A percentile compares a stretch with the other conserved stretches of the same genome.
Evolutionary conservation across 1,140 invertebrate genomes (phyloP).

Genomic region (Pseudomyrmex gracilis): DNA sequence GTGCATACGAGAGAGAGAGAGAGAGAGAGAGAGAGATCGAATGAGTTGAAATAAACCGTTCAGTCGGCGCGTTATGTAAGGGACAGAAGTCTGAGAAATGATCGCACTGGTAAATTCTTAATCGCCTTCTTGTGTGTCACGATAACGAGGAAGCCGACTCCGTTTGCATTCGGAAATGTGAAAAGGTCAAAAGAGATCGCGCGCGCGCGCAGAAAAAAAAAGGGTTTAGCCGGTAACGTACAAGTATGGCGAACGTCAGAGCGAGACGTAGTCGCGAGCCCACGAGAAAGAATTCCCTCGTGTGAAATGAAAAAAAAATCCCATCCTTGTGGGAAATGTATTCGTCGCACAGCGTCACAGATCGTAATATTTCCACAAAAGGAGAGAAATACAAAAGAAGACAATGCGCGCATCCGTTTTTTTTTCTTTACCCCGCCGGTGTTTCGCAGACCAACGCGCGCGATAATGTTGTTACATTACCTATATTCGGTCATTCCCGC

Average conservation of each 20-base stretch:
- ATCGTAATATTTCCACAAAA: background rate
- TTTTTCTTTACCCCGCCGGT: background rate
- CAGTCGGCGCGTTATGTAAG: background rate
- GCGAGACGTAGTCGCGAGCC: background rate
- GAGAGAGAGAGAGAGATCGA: background rate
- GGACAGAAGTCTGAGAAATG: background rate
- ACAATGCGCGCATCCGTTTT: background rate
- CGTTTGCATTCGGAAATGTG: constrained; percentile 19
- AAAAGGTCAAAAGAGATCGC: constrained; percentile 37
- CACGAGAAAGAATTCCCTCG: constrained; percentile 21
- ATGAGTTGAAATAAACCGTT: background rate
- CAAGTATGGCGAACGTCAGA: background rate
- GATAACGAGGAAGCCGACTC: constrained; percentile 30
- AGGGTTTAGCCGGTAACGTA: constrained; percentile 27
- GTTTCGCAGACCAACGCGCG: too few relatives aligned
- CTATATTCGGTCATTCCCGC: background rate
- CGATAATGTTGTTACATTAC: too few relatives aligned
- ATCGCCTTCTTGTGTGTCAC: constrained; percentile 7
- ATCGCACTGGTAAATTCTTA: constrained; percentile 32
- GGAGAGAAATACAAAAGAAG: background rate
- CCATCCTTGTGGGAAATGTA: background rate
- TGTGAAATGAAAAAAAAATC: constrained; percentile 45
- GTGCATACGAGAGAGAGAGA: background rate
- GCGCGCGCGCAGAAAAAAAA: background rate
- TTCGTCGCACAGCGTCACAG: constrained; percentile 5